A percentile compares a stretch with the other conserved stretches of the same genome.
Evolutionary conservation across 2,797 vertebrate species (phyloP).

Genomic region (Acanthornis magna): DNA sequence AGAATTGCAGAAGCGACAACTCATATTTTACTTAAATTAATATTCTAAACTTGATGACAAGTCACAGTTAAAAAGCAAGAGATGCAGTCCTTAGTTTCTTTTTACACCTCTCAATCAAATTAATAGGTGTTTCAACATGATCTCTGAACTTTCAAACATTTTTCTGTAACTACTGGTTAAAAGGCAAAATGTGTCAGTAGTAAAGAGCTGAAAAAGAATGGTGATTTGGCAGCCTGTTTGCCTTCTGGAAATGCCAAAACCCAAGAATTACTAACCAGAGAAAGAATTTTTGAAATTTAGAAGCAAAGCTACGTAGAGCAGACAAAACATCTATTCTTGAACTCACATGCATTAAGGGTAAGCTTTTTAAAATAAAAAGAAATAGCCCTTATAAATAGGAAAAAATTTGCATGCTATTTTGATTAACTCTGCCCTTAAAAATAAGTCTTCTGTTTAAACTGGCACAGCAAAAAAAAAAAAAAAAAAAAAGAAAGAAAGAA

Average conservation of each 20-base stretch:
- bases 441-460: not conserved
- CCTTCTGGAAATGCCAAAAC: not conserved
- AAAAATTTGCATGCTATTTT: not conserved
- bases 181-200: not conserved
- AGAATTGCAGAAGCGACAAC: constrained; percentile 12
- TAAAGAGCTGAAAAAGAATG: not conserved
- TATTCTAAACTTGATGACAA: constrained; percentile 45
- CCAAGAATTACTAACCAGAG: not conserved
- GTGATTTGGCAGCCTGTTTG: not conserved
- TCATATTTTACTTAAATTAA: constrained; percentile 1
- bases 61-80: constrained; percentile 17
- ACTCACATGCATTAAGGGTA: not conserved
- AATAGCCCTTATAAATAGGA: not conserved
- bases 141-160: constrained; percentile 38
- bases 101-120: constrained; percentile 34
- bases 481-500: not conserved
- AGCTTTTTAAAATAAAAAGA: not conserved
- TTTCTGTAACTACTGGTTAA: constrained; percentile 13
- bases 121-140: constrained; percentile 50
- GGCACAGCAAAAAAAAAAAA: not conserved
- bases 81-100: not conserved
- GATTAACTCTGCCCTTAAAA: not conserved
- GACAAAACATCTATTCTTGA: not conserved
- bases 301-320: not conserved
- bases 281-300: not conserved